Evolutionary conservation across 2,888 invertebrate genomes (phyloP).

Genomic region (Epistrophe grossulariae): DNA sequence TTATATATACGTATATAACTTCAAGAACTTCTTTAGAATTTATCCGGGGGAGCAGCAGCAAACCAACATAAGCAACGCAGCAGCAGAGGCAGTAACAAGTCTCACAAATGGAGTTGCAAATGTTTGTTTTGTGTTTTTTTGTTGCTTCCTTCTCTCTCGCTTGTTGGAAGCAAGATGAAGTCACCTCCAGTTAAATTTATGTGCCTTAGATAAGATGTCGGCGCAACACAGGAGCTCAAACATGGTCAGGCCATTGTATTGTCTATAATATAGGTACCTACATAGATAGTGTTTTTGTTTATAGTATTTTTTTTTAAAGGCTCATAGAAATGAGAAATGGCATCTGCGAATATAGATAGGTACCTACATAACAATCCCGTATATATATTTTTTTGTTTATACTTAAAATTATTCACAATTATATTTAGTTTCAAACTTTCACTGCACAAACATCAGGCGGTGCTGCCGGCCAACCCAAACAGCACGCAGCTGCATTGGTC

Average conservation of each 20-base stretch:
- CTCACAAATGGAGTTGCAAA: constrained; percentile 75
- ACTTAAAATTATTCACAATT: constrained; percentile 74
- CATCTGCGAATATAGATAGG: constrained; percentile 34
- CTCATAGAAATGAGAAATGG: constrained; percentile 64
- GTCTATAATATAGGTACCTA: constrained; percentile 48
- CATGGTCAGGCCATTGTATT: constrained; percentile 72
- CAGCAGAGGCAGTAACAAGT: constrained; percentile 8
- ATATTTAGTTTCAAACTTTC: constrained; percentile 67
- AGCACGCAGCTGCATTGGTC: constrained; percentile 32
- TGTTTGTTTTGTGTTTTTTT: constrained; percentile 58
- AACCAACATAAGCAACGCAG: neutral
- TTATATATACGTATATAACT: constrained; percentile 1
- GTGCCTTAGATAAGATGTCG: constrained; percentile 68
- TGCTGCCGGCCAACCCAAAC: neutral
- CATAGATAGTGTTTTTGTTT: constrained; percentile 25
- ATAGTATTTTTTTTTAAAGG: constrained; percentile 3
- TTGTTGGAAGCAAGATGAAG: constrained; percentile 32
- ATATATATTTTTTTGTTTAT: constrained; percentile 53
- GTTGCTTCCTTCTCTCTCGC: constrained; percentile 9
- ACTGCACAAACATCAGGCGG: neutral
- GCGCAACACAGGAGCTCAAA: constrained; percentile 73
- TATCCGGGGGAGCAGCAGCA: constrained; percentile 27
- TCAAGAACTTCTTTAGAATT: constrained; percentile 64
- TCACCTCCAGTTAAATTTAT: constrained; percentile 66
- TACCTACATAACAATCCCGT: constrained; percentile 24